Base-by-base conservation (phyloP, 2,888 invertebrate genomes). In the Atethmia centrago region DNA sequence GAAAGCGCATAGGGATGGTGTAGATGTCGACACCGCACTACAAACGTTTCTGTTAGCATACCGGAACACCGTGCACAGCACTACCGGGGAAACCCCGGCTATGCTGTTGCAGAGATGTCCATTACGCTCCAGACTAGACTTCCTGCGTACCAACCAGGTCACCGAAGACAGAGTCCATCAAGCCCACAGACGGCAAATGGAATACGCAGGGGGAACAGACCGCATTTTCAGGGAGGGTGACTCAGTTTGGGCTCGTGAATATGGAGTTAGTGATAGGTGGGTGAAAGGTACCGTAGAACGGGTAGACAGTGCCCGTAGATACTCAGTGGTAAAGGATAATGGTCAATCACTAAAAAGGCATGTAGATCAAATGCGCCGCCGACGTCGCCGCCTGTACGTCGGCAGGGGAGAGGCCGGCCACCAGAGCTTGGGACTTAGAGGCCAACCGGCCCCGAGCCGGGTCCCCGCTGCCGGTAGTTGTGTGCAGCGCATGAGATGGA, bases 1-100 rank as follows among this genome's bases (percentile, higher is more conserved):
- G 53, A 74, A 70, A 61, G 59, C 74, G 7, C 21, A 61, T 40
- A 63, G 71, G 49, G 74, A 77, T n/a, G 25, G 56, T 19, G 19
- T 25, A n/a, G 78, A 79, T 36, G 25, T 61, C 40, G 61, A 61
- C 25, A 61, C 61, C 1, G 61, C 61, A 25, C 19, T 61, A 25
- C 61, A 61, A 61, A 61, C 61, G 19, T 61, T 61, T 25, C 25
- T 45, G 25, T 25, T 61, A 25, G 42, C 40, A 12, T 61, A 61
- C 25, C 25, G 61, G 19, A 61, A 45, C 42, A 61, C 61, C 4
- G 61, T 25, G 25, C 59, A 59, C 21, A 40, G 59, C 10, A 58
- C 56, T 31, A 58, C 31, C 2, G 56, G 56, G 21, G 56, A 59
- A 59, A 40, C 59, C 21, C 61, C 61, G 12, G 61, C 42, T 16